Percentiles rank a stretch among this genome's conserved stretches.
phyloP scores from a whole-genome alignment of 1,140 invertebrate genomes.

The Lepidurus packardi region DNA sequence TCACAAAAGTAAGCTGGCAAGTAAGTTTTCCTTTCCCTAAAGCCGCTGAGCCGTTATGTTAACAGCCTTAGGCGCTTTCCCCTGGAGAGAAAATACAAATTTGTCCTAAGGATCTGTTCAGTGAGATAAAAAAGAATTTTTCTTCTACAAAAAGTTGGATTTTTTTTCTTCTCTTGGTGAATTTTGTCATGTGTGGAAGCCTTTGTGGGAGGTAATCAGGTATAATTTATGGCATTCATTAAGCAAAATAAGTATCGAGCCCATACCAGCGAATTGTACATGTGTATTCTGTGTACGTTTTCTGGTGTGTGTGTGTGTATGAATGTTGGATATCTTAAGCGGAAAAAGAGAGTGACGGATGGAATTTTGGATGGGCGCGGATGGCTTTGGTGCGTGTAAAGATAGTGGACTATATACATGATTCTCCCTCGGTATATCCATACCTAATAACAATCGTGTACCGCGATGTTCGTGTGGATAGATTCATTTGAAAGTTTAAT shows the following conservation, averaged over 20 bases:
- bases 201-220: neutral
- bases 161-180: no score
- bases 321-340: neutral
- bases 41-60: no score
- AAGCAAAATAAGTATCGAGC: neutral
- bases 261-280: neutral
- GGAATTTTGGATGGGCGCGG: neutral
- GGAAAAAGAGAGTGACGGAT: neutral
- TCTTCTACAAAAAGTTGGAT: no score
- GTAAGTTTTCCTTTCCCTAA: no score
- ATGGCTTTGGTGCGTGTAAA: conserved; percentile 18
- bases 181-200: neutral
- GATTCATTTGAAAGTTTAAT: conserved; percentile 10
- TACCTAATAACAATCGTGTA: no score
- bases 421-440: no score
- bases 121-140: no score
- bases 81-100: no score
- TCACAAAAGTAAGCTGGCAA: no score
- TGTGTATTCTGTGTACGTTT: neutral
- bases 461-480: neutral
- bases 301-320: neutral
- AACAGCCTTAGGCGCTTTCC: no score
- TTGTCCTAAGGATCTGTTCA: no score
- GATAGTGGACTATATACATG: neutral
- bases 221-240: neutral